Base-by-base conservation (phyloP, 1,140 invertebrate species). In the Pantala flavescens region DNA sequence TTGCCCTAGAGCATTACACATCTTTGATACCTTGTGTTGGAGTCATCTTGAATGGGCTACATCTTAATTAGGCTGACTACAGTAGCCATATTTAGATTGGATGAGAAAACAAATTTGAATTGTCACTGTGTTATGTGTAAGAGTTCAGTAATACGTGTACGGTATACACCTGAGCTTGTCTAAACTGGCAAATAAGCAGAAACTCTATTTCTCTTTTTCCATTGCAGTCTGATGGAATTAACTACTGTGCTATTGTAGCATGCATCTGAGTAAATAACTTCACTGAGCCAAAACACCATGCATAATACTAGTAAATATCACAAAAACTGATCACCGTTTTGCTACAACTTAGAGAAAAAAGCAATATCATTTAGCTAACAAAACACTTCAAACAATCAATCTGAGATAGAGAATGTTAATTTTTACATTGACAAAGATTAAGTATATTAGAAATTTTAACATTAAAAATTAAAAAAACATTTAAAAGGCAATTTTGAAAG, bases 1-100 rank as follows among this genome's bases (percentile, higher is more conserved):
- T 21, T 19, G n/a, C 12, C n/a, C 2, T 7, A 63, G 1, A 21
- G 12, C 49, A 63, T 1, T 63, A 63, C 14, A 63, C n/a, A 63
- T 63, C 49, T 63, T 63, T 63, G 49, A 63, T 63, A 63, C 49
- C 49, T 63, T 63, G 49, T 63, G 49, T 63, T 63, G 49, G n/a
- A 7, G 49, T 63, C 49, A 63, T 63, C 49, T 12, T 63, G 3
- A 63, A 16, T 5, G 12, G 49, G 49, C 49, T 63, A 63, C 49
- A 7, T 63, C 49, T 21, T 63, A 63, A 63, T 19, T 63, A 63
- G 49, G 49, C 49, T 21, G 16, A 19, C 49, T 63, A 19, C n/a
- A 7, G 49, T 19, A 63, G 49, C 49, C 49, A 63, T 19, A 63
- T 63, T 12, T 12, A 63, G 12, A 63, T 19, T 19, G 49, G 14